Evolutionary conservation across 2,113 vertebrate genomes (phyloP).

Genomic region (Centrocercus urophasianus): DNA sequence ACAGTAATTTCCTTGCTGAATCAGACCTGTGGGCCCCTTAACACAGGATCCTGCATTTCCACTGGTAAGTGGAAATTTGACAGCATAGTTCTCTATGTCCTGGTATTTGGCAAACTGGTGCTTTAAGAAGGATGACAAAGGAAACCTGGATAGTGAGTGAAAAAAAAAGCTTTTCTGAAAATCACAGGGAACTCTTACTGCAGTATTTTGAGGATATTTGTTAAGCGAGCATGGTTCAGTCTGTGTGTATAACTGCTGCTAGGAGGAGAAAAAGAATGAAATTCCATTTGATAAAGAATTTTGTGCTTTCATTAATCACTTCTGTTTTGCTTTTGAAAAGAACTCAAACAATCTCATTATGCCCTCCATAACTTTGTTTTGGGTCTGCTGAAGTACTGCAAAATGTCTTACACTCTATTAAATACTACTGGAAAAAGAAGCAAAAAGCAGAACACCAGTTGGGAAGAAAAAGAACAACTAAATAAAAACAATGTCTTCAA

Average conservation of each 20-base stretch:
- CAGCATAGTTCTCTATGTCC: not conserved
- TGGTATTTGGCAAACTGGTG: not conserved
- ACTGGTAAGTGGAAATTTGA: not conserved
- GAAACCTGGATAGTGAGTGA: not conserved
- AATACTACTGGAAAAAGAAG: not conserved
- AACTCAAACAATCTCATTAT: not conserved
- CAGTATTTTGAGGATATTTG: not conserved
- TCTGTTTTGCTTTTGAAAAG: not conserved
- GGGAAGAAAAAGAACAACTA: not conserved
- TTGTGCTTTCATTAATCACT: not conserved
- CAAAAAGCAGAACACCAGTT: not conserved
- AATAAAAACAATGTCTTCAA: not conserved
- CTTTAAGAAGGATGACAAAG: not conserved
- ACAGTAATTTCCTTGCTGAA: constrained; percentile 30
- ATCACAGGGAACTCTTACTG: not conserved
- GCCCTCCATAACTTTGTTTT: not conserved
- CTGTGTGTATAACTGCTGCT: not conserved
- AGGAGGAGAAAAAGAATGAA: not conserved
- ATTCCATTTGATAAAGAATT: not conserved
- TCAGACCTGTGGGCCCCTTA: not conserved
- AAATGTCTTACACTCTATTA: not conserved
- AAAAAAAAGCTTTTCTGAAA: not conserved
- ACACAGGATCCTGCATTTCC: not conserved
- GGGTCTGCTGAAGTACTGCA: not conserved
- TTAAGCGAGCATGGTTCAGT: accelerated